Evolutionary conservation across 1,140 invertebrate species (phyloP).

Genomic region (Heterodera carotae): DNA sequence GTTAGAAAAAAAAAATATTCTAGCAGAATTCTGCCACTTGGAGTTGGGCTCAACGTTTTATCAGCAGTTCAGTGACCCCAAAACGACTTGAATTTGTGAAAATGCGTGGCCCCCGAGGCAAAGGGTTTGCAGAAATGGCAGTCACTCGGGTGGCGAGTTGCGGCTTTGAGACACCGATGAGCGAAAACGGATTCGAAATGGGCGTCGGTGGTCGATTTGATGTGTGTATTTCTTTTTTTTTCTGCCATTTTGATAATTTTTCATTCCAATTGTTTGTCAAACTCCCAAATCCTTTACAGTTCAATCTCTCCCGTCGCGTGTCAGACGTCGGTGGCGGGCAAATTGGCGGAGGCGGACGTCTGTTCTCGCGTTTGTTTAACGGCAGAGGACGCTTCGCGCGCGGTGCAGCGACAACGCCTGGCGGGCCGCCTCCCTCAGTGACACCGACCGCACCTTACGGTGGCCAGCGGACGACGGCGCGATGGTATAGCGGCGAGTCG

Average conservation of each 20-base stretch:
- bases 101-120: conserved; percentile 93
- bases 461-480: conserved; percentile 10
- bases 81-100: conserved; percentile 88
- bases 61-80: conserved; percentile 74
- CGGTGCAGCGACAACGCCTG: conserved; percentile 50
- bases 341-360: conserved; percentile 56
- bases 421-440: conserved; percentile 28
- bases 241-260: too few relatives aligned
- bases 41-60: conserved; percentile 89
- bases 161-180: conserved; percentile 88
- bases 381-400: conserved; percentile 11
- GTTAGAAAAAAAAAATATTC: conserved; percentile 15
- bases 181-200: conserved; percentile 72
- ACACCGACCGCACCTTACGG: conserved; percentile 20
- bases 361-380: conserved; percentile 51
- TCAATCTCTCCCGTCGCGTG: conserved; percentile 47
- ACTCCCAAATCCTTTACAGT: neutral
- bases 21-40: conserved; percentile 88
- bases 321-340: conserved; percentile 61
- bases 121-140: conserved; percentile 96
- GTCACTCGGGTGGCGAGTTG: conserved; percentile 84
- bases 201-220: conserved; percentile 19
- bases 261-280: too few relatives aligned
- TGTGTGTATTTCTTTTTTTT: conserved; percentile 5
- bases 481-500: conserved; percentile 17